Evolutionary conservation across 2,797 vertebrate genomes (phyloP).

Genomic region (Ctenopoma kingsleyae): DNA sequence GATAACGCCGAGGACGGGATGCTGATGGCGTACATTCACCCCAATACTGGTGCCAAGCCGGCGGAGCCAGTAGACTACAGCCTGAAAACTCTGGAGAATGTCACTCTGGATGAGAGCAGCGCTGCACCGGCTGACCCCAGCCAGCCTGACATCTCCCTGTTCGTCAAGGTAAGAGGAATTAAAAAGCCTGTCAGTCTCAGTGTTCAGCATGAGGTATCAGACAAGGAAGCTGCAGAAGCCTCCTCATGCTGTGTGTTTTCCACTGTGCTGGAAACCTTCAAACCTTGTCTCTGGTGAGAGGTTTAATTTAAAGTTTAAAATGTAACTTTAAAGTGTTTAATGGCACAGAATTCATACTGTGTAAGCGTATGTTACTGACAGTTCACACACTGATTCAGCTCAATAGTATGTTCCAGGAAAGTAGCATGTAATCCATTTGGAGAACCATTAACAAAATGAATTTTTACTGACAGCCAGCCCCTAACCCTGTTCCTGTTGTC

Average conservation of each 20-base stretch:
- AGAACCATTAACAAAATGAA: not conserved
- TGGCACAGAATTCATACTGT: no score
- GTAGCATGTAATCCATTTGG: not conserved
- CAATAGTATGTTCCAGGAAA: no score
- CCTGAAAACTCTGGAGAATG: constrained; percentile 65
- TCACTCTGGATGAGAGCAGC: constrained; percentile 48
- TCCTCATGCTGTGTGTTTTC: not conserved
- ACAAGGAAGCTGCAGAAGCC: not conserved
- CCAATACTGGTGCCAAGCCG: constrained; percentile 16
- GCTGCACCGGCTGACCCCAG: constrained; percentile 55
- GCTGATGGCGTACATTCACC: constrained; percentile 62
- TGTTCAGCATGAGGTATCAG: not conserved
- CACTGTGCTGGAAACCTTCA: not conserved
- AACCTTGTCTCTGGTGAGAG: no score
- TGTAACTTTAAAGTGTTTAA: no score
- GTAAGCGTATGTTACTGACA: not conserved
- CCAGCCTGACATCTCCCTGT: constrained; percentile 78
- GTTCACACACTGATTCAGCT: not conserved
- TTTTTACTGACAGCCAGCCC: not conserved
- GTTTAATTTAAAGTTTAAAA: no score
- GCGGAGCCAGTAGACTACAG: constrained; percentile 72
- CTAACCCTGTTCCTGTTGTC: no score
- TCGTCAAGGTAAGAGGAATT: constrained; percentile 79
- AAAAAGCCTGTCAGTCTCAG: not conserved
- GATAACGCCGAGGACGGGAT: constrained; percentile 62